Conservation (phyloP, 1,140 invertebrate genomes). For the Zophobas morio region DNA sequence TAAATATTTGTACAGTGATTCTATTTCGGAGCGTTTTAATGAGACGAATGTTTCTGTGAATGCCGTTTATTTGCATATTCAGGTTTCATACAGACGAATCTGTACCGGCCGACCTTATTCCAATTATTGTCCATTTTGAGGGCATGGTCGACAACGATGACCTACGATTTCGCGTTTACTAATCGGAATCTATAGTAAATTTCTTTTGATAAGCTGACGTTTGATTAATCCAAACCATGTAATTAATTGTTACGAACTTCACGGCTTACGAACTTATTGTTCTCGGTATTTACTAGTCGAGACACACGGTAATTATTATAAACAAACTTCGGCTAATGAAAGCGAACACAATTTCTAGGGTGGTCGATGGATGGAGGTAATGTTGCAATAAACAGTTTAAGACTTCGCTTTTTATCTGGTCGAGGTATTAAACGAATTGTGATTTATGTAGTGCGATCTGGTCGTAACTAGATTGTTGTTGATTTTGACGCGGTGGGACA, state of each 20-base stretch:
- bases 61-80: slow-evolving; percentile 18
- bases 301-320: too few relatives aligned
- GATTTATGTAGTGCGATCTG: not conserved
- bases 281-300: too few relatives aligned
- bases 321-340: too few relatives aligned
- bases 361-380: not conserved
- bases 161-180: slow-evolving; percentile 21
- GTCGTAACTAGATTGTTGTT: not conserved
- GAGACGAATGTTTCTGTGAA: not conserved
- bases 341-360: too few relatives aligned
- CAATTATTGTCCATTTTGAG: slow-evolving; percentile 23
- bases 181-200: not conserved
- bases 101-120: slow-evolving; percentile 32
- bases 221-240: too few relatives aligned
- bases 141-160: slow-evolving; percentile 9
- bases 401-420: not conserved
- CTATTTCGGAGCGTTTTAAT: slow-evolving; percentile 10
- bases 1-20: slow-evolving; percentile 24
- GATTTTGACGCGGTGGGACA: not conserved
- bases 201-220: too few relatives aligned
- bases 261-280: too few relatives aligned
- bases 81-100: slow-evolving; percentile 16
- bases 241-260: too few relatives aligned
- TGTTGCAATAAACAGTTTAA: not conserved
- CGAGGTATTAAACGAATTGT: not conserved